These are phyloP conservation scores for Scyliorhinus canicula DNA, from an alignment of 2,797 vertebrate genomes.

Conservation along the genomic window DNA sequence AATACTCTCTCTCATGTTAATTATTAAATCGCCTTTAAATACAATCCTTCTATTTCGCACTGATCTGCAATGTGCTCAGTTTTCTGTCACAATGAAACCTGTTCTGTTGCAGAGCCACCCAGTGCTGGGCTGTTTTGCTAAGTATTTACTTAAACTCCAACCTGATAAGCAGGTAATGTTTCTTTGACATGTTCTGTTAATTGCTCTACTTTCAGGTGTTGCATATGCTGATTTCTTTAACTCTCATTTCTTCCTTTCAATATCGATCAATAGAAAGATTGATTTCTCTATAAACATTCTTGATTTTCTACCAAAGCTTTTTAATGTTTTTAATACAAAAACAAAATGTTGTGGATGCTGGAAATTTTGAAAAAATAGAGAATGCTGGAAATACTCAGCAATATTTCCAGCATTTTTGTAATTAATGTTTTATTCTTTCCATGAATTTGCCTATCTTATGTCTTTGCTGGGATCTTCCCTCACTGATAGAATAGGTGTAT, in stretches of 20 bases:
- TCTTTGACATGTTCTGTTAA: neutral
- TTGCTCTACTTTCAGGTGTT: neutral
- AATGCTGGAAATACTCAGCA: neutral
- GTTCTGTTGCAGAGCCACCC: neutral
- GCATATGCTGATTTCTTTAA: neutral
- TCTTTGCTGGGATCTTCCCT: neutral
- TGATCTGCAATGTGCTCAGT: neutral
- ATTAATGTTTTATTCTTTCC: neutral
- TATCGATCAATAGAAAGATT: neutral
- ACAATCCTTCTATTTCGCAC: neutral
- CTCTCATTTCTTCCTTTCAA: neutral
- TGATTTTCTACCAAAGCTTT: neutral
- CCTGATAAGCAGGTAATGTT: neutral
- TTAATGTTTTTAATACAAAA: neutral
- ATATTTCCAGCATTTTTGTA: no score
- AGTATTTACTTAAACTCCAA: neutral
- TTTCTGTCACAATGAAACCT: neutral
- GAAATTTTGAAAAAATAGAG: neutral
- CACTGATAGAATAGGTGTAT: neutral
- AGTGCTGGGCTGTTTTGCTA: neutral
- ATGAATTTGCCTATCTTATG: neutral
- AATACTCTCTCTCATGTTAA: neutral
- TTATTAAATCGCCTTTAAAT: neutral
- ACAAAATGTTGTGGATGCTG: neutral
- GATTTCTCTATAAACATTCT: neutral